Conservation (phyloP, 2,888 invertebrate genomes). For the Conistra vaccinii region DNA sequence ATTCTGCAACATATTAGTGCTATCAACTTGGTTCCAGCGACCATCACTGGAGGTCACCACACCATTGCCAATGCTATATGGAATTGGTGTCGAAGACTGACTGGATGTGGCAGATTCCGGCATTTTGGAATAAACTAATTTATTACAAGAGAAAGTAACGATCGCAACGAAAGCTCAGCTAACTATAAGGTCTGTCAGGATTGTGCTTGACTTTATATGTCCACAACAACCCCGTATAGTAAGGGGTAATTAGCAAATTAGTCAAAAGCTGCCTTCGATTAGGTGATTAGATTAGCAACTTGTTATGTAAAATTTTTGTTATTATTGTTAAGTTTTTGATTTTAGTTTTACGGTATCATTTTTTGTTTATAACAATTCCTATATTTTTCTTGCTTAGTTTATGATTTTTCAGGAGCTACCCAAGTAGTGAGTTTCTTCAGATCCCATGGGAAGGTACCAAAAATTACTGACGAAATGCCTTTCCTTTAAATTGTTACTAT, state of each 20-base stretch:
- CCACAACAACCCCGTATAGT: constrained; percentile 62
- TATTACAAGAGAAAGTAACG: constrained; percentile 50
- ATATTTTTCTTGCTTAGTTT: no score
- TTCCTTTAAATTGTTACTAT: no score
- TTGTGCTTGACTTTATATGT: constrained; percentile 76
- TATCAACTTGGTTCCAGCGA: constrained; percentile 69
- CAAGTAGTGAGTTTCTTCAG: no score
- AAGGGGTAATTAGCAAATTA: constrained; percentile 71
- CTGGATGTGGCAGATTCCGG: constrained; percentile 53
- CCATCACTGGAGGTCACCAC: constrained; percentile 60
- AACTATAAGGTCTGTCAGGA: constrained; percentile 70
- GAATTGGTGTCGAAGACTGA: constrained; percentile 37
- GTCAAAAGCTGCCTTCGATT: constrained; percentile 60
- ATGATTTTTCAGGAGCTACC: no score
- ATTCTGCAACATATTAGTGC: constrained; percentile 54
- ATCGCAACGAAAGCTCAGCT: constrained; percentile 71
- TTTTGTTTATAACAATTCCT: not conserved
- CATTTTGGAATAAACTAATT: constrained; percentile 54
- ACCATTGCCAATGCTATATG: constrained; percentile 45
- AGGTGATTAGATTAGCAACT: constrained; percentile 69
- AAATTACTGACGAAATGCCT: no score
- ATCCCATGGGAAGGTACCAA: no score
- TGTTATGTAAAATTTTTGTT: constrained; percentile 53
- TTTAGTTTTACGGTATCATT: not conserved
- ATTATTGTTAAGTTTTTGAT: not conserved